Conservation (phyloP, 2,113 vertebrate genomes). For the Phrynosoma platyrhinos region DNA sequence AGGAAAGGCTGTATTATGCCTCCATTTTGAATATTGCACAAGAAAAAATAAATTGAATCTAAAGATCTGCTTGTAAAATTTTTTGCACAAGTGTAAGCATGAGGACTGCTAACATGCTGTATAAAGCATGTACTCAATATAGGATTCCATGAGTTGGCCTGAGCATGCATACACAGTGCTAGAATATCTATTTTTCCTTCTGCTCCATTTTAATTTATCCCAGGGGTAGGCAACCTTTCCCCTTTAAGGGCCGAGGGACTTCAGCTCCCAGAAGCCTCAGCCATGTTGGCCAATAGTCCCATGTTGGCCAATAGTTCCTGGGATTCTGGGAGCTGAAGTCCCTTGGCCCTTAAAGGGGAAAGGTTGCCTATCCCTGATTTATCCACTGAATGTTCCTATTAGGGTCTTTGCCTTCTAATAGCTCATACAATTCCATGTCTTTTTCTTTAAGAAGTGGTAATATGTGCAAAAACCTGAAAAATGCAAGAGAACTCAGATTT, state of each 20-base stretch:
- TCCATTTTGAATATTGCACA: neutral
- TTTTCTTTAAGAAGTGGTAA: neutral
- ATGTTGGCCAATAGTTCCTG: no score
- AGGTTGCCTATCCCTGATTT: no score
- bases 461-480: conserved; percentile 39
- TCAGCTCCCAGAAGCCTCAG: no score
- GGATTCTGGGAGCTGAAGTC: no score
- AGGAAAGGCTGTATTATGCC: no score
- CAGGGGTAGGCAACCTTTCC: no score
- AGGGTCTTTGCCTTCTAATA: conserved; percentile 28
- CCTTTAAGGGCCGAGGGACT: no score
- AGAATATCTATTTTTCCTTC: neutral
- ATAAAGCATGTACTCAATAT: neutral
- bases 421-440: neutral
- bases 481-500: conserved; percentile 14
- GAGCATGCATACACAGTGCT: neutral
- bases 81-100: neutral
- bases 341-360: no score
- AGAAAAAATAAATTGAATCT: neutral
- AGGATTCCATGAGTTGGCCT: neutral
- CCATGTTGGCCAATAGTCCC: no score
- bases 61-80: neutral
- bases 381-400: neutral
- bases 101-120: neutral
- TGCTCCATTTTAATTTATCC: neutral